A percentile compares a stretch with the other conserved stretches of the same genome.
These are phyloP conservation scores for Aphaenogaster rudis DNA, from an alignment of 1,140 invertebrate species.

Conservation along the genomic window DNA sequence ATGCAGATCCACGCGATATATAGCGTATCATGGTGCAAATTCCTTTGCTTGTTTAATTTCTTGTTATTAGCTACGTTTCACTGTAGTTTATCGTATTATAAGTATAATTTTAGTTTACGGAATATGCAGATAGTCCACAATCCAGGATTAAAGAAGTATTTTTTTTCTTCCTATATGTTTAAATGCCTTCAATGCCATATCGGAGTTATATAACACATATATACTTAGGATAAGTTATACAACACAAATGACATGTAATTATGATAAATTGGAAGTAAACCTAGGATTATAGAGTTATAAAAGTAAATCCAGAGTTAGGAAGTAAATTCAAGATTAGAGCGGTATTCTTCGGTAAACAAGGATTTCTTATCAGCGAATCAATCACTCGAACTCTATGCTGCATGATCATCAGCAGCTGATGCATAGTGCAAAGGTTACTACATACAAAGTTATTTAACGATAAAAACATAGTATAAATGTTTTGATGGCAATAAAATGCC, in stretches of 20 bases:
- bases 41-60: background rate
- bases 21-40: background rate
- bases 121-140: background rate
- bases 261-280: background rate
- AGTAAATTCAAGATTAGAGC: background rate
- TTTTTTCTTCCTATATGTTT: background rate
- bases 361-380: background rate
- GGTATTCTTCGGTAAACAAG: background rate
- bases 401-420: background rate
- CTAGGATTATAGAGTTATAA: background rate
- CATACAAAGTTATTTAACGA: slow-evolving; percentile 7
- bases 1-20: background rate
- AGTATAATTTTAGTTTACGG: background rate
- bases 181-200: background rate
- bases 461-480: background rate
- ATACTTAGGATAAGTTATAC: too few species aligned
- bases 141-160: background rate
- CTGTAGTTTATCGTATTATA: background rate
- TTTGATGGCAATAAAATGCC: background rate
- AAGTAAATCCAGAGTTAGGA: too few species aligned
- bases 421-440: background rate
- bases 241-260: background rate
- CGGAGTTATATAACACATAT: background rate
- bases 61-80: background rate
- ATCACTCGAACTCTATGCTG: background rate